Base-by-base conservation (phyloP, 2,797 vertebrate species). In the Lophura swinhoii region DNA sequence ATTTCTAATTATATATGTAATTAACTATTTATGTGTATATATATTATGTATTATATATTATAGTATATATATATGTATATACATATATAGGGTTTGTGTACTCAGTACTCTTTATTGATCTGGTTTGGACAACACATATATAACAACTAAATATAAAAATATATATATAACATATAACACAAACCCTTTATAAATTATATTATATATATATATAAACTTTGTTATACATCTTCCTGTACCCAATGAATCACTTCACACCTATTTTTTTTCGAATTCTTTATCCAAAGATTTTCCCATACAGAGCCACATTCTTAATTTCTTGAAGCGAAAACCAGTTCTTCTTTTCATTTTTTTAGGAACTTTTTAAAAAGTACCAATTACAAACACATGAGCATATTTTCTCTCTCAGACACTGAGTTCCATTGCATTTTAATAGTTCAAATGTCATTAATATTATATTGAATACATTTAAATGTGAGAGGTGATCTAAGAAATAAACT, bases 401-500 rank as follows among this genome's bases (percentile, higher is more conserved):
- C 20, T 68, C n/a, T 12, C 29, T 75, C 39, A 68, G 43, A 81
- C 33, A 28, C 46, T 67, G 21, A 77, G 16, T 76, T 84, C 31
- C 53, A 17, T 35, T 70, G 23, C 15, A 33, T 75, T 89, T 93
- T 63, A 93, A 64, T 82, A 84, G 63, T 87, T 68, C 51, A 29
- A 53, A 29, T 53, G 10, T 53, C 51, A 29, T 29, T 29, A 53
- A 71, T 75, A 58, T 56, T 11, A 29, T 58, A 84, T 74, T 17
- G 87, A 81, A 84, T 67, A 81, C 28, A 77, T 21, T 84, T 77
- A 90, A 81, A 73, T 62, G n/a, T 87, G 55, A 75, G 81, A 69
- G 74, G 13, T 60, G 26, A 64, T 87, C 22, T 75, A 24, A 55
- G 7, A 26, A 83, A n/a, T 58, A 62, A 84, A 67, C 17, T 16